Conservation (phyloP, 2,113 vertebrate species). For the Phoxinus phoxinus region DNA sequence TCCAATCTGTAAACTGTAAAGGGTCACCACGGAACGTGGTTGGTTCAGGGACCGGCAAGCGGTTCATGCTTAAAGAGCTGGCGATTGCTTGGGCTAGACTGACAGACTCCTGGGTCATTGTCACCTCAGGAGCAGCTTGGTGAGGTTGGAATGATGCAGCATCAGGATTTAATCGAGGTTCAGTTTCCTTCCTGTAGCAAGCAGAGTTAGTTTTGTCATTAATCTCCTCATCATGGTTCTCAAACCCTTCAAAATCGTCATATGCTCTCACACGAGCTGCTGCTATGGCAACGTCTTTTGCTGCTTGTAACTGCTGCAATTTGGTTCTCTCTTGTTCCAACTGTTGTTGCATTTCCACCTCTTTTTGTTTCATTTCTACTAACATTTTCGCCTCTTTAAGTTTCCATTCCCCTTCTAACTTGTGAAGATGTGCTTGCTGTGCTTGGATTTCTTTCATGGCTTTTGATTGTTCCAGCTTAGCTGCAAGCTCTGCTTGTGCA, state of each 20-base stretch:
- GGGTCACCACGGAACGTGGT: conserved; percentile 32
- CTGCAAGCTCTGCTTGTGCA: conserved; percentile 45
- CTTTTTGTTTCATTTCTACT: conserved; percentile 20
- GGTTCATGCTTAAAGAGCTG: conserved; percentile 42
- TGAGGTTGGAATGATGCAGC: conserved; percentile 37
- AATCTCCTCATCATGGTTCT: too few species aligned
- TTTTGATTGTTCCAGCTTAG: conserved; percentile 43
- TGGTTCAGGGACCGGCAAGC: conserved; percentile 46
- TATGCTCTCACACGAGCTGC: conserved; percentile 54
- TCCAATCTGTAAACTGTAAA: too few species aligned
- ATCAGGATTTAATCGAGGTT: conserved; percentile 28
- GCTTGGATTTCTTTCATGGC: conserved; percentile 31
- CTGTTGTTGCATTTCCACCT: neutral
- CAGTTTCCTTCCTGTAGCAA: neutral
- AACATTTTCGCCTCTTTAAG: conserved; percentile 47
- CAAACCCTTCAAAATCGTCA: conserved; percentile 4
- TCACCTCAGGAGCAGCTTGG: conserved; percentile 15
- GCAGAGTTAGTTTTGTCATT: too few species aligned
- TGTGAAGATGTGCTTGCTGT: conserved; percentile 35
- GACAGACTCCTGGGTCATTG: neutral
- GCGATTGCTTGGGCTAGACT: conserved; percentile 48
- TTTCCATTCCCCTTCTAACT: conserved; percentile 51
- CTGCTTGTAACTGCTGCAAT: conserved; percentile 54
- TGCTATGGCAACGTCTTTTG: conserved; percentile 44
- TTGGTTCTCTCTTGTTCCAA: conserved; percentile 44